Evolutionary conservation across 1,140 invertebrate genomes (phyloP).

Genomic region (Schmidtea mediterranea): DNA sequence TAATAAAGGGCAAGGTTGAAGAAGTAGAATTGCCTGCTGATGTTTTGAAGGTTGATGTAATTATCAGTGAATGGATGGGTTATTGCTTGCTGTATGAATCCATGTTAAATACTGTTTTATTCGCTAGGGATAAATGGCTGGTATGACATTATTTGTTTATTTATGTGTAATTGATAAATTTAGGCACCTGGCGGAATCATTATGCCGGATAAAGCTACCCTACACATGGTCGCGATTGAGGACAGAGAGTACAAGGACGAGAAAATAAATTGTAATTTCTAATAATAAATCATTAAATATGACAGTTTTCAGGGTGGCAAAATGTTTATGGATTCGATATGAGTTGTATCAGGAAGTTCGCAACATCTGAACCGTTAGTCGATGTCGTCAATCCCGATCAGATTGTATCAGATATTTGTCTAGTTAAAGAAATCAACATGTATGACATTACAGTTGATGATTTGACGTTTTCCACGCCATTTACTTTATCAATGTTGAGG

Average conservation of each 20-base stretch:
- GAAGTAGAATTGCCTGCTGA: conserved; percentile 45
- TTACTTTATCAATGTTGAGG: conserved; percentile 49
- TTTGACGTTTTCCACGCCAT: conserved; percentile 63
- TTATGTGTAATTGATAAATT: no score
- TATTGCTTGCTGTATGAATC: conserved; percentile 89
- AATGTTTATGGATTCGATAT: conserved; percentile 99
- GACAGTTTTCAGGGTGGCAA: conserved; percentile 44
- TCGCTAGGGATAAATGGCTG: conserved; percentile 76
- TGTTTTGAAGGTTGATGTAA: conserved; percentile 70
- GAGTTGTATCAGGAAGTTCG: conserved; percentile 84
- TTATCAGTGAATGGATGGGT: conserved; percentile 99
- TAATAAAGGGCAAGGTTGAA: conserved; percentile 43
- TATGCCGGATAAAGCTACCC: conserved; percentile 59
- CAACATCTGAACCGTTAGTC: conserved; percentile 84
- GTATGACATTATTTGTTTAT: no score
- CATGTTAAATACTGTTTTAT: conserved; percentile 78
- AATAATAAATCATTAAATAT: no score
- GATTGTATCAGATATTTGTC: conserved; percentile 42
- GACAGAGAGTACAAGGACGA: conserved; percentile 98
- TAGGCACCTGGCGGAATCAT: conserved; percentile 42
- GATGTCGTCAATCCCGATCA: conserved; percentile 92
- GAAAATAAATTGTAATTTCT: conserved; percentile 60
- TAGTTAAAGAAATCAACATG: conserved; percentile 58
- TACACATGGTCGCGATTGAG: conserved; percentile 72
- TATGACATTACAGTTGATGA: conserved; percentile 83